Percentiles rank a stretch among this genome's conserved stretches.
Conservation (phyloP, 2,888 invertebrate genomes). For the Steromphala cineraria region DNA sequence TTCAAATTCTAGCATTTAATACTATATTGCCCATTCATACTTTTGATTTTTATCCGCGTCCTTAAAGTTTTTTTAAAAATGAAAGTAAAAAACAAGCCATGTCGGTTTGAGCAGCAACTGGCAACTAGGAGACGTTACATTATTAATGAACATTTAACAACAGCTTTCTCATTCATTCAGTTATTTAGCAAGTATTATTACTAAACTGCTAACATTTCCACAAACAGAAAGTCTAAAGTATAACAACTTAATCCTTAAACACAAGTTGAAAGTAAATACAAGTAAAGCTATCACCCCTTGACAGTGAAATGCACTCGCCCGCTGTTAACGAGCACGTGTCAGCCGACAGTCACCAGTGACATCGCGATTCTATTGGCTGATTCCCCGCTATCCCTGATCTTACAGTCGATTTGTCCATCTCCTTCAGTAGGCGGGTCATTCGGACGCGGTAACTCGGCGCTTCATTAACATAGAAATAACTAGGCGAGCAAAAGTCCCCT, state of each 20-base stretch:
- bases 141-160: no score
- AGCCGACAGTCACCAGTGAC: slow-evolving; percentile 25
- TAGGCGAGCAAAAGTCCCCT: slow-evolving; percentile 15
- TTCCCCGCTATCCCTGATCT: not conserved
- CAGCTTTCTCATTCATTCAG: no score
- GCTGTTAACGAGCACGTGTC: slow-evolving; percentile 33
- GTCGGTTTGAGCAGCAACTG: no score
- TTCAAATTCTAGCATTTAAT: no score
- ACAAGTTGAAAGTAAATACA: not conserved
- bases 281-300: not conserved
- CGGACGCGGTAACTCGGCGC: not conserved
- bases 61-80: no score
- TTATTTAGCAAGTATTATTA: not conserved
- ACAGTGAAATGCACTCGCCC: slow-evolving; percentile 19
- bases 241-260: not conserved
- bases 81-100: no score
- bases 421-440: not conserved
- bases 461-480: slow-evolving; percentile 25
- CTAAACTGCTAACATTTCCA: not conserved
- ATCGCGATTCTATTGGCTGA: slow-evolving; percentile 12
- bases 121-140: no score
- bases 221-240: not conserved
- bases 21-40: no score
- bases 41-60: no score
- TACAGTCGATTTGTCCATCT: not conserved